Conservation (phyloP, 2,888 invertebrate species). For the Platypus cylindrus region DNA sequence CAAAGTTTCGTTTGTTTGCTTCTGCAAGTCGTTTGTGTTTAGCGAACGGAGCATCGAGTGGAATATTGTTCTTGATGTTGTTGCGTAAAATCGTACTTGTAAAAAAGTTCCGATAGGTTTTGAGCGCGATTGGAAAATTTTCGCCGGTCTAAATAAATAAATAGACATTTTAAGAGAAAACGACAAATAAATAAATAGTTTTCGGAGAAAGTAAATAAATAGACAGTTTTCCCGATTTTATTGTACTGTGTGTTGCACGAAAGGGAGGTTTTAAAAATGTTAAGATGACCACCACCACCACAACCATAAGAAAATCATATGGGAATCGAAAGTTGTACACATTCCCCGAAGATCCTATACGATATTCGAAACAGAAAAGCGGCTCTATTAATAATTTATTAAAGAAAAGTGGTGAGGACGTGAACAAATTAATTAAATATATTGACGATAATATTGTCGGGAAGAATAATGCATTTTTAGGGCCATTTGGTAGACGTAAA, state of each 20-base stretch:
- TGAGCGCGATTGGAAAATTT: no score
- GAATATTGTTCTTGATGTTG: no score
- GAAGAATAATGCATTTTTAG: slow-evolving; percentile 65
- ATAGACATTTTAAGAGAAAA: no score
- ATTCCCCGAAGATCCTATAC: slow-evolving; percentile 33
- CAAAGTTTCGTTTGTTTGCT: slow-evolving; percentile 8
- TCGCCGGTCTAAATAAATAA: no score
- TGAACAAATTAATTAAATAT: slow-evolving; percentile 58
- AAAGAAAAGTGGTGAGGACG: slow-evolving; percentile 50
- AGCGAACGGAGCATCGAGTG: no score
- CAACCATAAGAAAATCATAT: slow-evolving; percentile 34
- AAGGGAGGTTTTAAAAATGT: slow-evolving; percentile 14
- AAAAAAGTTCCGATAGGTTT: no score
- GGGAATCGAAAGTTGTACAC: slow-evolving; percentile 34
- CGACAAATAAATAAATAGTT: no score
- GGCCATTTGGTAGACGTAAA: slow-evolving; percentile 73
- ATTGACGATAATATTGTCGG: slow-evolving; percentile 74
- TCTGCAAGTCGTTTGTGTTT: slow-evolving; percentile 4
- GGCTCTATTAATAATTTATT: slow-evolving; percentile 26
- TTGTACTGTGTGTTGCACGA: slow-evolving; percentile 2
- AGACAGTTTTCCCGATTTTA: slow-evolving; percentile 2
- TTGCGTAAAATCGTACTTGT: no score
- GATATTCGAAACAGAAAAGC: slow-evolving; percentile 30
- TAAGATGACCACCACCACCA: slow-evolving; percentile 33
- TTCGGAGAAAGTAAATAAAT: no score